These are phyloP conservation scores for Pseudorasbora parva DNA, from an alignment of 2,113 vertebrate species.

Conservation along the genomic window DNA sequence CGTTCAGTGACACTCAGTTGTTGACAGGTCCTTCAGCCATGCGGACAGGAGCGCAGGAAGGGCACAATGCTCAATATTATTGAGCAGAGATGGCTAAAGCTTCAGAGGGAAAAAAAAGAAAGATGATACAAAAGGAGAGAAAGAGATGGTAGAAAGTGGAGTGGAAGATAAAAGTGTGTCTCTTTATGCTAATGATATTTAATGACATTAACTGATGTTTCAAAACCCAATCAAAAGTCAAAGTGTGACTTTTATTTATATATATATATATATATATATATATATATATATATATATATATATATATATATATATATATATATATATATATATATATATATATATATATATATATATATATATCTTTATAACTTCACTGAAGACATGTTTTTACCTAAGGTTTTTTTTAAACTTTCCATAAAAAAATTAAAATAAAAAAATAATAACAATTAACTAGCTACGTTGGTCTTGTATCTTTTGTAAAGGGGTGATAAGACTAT, in stretches of 20 bases:
- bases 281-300: too few relatives aligned
- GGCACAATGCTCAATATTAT: background rate
- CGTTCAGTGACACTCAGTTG: constrained; percentile 10
- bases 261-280: too few relatives aligned
- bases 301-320: too few relatives aligned
- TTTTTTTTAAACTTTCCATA: background rate
- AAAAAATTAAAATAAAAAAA: too few relatives aligned
- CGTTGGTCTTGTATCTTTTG: background rate
- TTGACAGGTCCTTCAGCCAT: constrained; percentile 19
- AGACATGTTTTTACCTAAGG: background rate
- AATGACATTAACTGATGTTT: background rate
- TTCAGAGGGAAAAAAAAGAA: background rate
- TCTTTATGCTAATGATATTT: background rate
- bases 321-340: too few relatives aligned
- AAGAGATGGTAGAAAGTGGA: background rate
- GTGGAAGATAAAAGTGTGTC: background rate
- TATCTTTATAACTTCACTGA: background rate
- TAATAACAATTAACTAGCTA: too few relatives aligned
- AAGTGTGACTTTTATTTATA: too few relatives aligned
- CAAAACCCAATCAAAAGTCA: background rate
- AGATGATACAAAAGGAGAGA: background rate
- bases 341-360: too few relatives aligned
- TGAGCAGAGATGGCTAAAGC: background rate
- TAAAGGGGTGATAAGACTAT: background rate
- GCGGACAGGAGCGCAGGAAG: background rate